Evolutionary conservation across 1,140 invertebrate genomes (phyloP).

Genomic region (Heliconius congener): DNA sequence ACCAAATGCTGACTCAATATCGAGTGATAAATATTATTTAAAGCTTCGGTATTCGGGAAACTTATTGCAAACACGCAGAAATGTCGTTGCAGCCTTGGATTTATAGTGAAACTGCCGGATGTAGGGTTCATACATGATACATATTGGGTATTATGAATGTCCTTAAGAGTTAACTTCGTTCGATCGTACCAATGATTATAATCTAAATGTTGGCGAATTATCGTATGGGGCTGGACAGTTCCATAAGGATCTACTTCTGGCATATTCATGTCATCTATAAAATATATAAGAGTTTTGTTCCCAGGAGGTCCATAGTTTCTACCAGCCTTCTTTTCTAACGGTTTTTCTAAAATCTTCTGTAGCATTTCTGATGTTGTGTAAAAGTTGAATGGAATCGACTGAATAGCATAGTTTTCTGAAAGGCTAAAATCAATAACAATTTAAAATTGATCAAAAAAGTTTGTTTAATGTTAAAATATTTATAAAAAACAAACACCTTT

Average conservation of each 20-base stretch:
- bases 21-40: constrained; percentile 94
- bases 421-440: constrained; percentile 75
- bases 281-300: constrained; percentile 96
- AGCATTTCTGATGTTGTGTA: constrained; percentile 98
- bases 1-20: constrained; percentile 93
- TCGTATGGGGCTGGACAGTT: constrained; percentile 97
- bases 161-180: constrained; percentile 94
- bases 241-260: constrained; percentile 97
- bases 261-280: constrained; percentile 99
- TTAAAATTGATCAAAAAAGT: background rate
- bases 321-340: constrained; percentile 98
- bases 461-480: background rate
- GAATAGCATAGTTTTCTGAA: constrained; percentile 92
- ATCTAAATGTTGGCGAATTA: constrained; percentile 97
- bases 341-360: constrained; percentile 96
- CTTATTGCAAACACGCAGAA: constrained; percentile 97
- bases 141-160: constrained; percentile 98
- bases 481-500: constrained; percentile 59
- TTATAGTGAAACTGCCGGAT: constrained; percentile 97
- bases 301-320: constrained; percentile 97
- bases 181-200: constrained; percentile 98
- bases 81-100: constrained; percentile 95
- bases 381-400: constrained; percentile 98
- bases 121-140: constrained; percentile 99
- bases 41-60: constrained; percentile 92